Percentiles rank a stretch among this genome's conserved stretches.
Conservation (phyloP, 2,888 invertebrate genomes). For the Rotaria socialis region DNA sequence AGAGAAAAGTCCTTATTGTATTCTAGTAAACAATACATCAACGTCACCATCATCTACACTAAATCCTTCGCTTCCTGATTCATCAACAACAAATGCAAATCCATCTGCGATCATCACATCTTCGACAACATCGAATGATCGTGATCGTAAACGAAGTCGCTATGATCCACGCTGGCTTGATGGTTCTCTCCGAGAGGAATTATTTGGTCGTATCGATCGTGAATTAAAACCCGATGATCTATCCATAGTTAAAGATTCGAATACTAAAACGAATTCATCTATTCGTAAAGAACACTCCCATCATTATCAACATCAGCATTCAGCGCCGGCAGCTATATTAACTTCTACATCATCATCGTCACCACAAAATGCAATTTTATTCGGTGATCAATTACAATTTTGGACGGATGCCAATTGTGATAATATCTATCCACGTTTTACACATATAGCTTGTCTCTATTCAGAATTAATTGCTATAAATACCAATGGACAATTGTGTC, state of each 20-base stretch:
- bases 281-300: constrained; percentile 48
- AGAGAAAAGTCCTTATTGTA: no score
- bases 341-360: no score
- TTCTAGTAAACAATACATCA: background rate
- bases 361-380: constrained; percentile 73
- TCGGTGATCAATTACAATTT: constrained; percentile 87
- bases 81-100: background rate
- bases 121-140: background rate
- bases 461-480: constrained; percentile 89
- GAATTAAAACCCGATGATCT: constrained; percentile 36
- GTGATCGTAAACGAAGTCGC: constrained; percentile 31
- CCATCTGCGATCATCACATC: background rate
- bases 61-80: background rate
- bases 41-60: background rate
- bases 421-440: constrained; percentile 66
- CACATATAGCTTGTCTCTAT: constrained; percentile 82
- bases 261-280: constrained; percentile 47
- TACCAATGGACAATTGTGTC: constrained; percentile 79
- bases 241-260: background rate
- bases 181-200: constrained; percentile 12
- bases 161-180: constrained; percentile 26
- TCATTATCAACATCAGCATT: constrained; percentile 47
- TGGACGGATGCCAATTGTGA: constrained; percentile 71
- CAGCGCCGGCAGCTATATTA: background rate
- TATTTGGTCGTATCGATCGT: constrained; percentile 7